Conservation (phyloP, 92 coral and sea anemone species). For the Siderastrea radians region DNA sequence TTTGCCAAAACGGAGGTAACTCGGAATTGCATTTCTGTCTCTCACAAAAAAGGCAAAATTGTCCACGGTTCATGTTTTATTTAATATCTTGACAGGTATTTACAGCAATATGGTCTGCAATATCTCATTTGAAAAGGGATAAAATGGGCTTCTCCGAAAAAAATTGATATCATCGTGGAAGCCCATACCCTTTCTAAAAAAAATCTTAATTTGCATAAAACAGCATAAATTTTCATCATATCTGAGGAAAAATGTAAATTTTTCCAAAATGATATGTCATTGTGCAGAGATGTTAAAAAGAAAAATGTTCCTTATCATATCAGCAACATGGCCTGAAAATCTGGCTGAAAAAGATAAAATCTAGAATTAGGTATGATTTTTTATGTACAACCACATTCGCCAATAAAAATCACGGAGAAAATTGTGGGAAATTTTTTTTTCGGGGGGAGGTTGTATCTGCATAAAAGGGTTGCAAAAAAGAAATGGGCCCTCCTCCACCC, state of each 20-base stretch:
- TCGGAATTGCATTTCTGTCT: neutral
- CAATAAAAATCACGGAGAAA: neutral
- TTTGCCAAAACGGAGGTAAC: neutral
- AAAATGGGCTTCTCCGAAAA: no score
- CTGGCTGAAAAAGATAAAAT: constrained; percentile 2
- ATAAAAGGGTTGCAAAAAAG: neutral
- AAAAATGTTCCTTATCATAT: neutral
- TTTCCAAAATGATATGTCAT: neutral
- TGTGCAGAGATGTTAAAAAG: neutral
- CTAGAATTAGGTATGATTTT: neutral
- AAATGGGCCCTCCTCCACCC: neutral
- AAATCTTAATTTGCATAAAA: neutral
- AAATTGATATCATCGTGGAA: no score
- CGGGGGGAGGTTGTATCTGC: no score
- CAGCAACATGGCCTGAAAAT: constrained; percentile 16
- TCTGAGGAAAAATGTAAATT: constrained; percentile 4
- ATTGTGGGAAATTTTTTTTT: no score
- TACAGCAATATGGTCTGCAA: no score
- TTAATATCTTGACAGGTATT: no score
- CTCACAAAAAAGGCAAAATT: no score
- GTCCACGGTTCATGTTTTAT: no score
- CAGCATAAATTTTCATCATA: neutral
- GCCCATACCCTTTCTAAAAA: no score
- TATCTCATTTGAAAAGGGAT: no score
- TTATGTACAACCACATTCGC: neutral